Percentiles rank a stretch among this genome's conserved stretches.
phyloP scores from a whole-genome alignment of 1,140 invertebrate species.

The Drosophila arizonae region DNA sequence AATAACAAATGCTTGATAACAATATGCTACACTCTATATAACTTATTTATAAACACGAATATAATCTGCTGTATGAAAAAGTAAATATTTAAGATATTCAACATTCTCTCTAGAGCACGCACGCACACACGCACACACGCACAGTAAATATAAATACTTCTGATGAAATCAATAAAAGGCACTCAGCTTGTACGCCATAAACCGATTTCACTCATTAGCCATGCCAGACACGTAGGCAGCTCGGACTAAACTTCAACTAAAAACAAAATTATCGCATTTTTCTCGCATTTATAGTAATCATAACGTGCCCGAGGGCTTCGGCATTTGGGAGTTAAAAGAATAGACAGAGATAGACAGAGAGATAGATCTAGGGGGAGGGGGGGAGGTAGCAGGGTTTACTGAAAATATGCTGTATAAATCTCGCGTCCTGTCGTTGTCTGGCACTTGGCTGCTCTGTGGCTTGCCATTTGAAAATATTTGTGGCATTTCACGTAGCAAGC shows the following conservation, averaged over 20 bases:
- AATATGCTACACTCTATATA: background rate
- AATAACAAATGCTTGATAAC: background rate
- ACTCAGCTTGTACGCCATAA: slow-evolving; percentile 20
- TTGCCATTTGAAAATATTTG: slow-evolving; percentile 48
- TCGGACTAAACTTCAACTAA: slow-evolving; percentile 52
- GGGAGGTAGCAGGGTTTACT: background rate
- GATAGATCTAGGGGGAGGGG: background rate
- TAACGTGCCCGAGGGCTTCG: slow-evolving; percentile 26
- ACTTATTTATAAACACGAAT: slow-evolving; percentile 2
- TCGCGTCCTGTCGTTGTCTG: slow-evolving; percentile 9
- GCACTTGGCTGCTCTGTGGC: slow-evolving; percentile 3
- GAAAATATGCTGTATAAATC: slow-evolving; percentile 25
- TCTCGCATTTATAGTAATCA: slow-evolving; percentile 63
- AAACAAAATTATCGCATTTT: slow-evolving; percentile 70
- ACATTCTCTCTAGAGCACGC: slow-evolving; percentile 12
- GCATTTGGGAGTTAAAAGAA: background rate
- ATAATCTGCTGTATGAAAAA: background rate
- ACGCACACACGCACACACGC: slow-evolving; percentile 17
- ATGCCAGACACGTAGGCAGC: slow-evolving; percentile 51
- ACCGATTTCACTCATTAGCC: slow-evolving; percentile 34
- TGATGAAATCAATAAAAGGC: slow-evolving; percentile 58
- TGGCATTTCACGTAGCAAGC: slow-evolving; percentile 45
- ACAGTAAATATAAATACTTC: background rate
- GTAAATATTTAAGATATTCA: slow-evolving; percentile 35
- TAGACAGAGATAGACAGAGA: background rate